Conservation (phyloP, 1,140 invertebrate genomes). For the Plectrocnemia conspersa region DNA sequence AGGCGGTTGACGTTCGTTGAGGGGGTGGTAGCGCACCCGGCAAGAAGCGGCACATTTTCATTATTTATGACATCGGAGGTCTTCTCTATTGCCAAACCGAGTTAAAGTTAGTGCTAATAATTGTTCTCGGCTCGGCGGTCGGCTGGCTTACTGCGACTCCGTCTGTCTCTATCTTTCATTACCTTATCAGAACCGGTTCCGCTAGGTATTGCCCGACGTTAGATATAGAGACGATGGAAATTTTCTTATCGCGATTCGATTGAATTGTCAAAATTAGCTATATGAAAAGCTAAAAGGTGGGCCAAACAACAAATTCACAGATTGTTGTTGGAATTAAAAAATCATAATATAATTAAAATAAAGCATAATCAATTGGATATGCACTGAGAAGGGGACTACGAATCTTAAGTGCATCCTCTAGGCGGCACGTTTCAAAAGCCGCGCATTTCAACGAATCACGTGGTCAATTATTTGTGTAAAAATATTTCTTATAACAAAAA, state of each 20-base stretch:
- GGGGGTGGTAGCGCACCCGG: constrained; percentile 14
- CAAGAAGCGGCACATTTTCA: constrained; percentile 38
- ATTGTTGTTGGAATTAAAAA: too few species aligned
- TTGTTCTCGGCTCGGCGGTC: constrained; percentile 38
- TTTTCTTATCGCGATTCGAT: constrained; percentile 8
- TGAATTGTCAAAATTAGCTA: background rate
- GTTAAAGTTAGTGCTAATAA: constrained; percentile 43
- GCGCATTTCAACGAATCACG: too few species aligned
- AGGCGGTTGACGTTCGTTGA: constrained; percentile 1
- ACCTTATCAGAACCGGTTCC: constrained; percentile 16
- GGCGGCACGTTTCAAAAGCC: too few species aligned
- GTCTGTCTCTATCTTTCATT: constrained; percentile 29
- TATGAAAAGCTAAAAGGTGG: background rate
- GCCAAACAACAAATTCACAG: too few species aligned
- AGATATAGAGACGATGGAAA: constrained; percentile 18
- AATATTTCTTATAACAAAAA: too few species aligned
- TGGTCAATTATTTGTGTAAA: too few species aligned
- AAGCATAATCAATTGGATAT: too few species aligned
- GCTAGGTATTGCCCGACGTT: constrained; percentile 14
- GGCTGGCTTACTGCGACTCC: constrained; percentile 28
- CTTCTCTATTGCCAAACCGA: constrained; percentile 41
- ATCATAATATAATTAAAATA: too few species aligned
- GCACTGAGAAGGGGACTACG: too few species aligned
- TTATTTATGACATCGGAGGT: constrained; percentile 46
- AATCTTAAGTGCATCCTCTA: too few species aligned